Percentiles rank a stretch among this genome's conserved stretches.
phyloP scores from a whole-genome alignment of 2,797 vertebrate species.

The Cuculus canorus region DNA sequence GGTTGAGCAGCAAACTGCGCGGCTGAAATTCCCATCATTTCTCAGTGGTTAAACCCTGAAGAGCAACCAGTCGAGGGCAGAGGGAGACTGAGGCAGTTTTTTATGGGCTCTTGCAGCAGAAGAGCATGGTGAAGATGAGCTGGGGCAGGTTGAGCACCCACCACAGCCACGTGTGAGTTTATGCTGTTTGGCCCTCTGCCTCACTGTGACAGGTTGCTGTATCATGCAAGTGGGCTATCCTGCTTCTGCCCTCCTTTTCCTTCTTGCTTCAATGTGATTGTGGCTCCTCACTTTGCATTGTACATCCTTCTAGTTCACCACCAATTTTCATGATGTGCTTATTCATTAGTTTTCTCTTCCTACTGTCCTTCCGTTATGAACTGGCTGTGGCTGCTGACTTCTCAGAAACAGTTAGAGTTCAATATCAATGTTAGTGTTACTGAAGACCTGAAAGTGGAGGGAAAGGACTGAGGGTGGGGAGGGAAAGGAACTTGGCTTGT shows the following conservation, averaged over 20 bases:
- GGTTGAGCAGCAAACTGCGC: not conserved
- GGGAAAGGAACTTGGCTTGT: not conserved
- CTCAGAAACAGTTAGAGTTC: not conserved
- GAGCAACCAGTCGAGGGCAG: not conserved
- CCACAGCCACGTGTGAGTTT: fast-evolving
- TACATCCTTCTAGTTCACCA: not conserved
- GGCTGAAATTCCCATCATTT: not conserved
- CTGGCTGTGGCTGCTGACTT: not conserved
- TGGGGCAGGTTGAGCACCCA: not conserved
- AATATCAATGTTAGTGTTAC: not conserved
- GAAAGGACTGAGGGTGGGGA: not conserved
- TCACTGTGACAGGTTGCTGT: not conserved
- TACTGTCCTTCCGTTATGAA: constrained; percentile 20
- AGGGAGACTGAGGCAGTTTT: not conserved
- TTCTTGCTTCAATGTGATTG: fast-evolving
- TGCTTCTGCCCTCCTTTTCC: not conserved
- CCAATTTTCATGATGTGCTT: not conserved
- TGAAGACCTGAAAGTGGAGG: not conserved
- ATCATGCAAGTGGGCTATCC: not conserved
- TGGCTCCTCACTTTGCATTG: not conserved
- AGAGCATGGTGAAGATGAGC: not conserved
- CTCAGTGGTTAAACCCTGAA: not conserved
- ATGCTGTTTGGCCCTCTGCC: not conserved
- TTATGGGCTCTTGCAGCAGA: not conserved
- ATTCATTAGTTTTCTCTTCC: not conserved